Conservation (phyloP, 2,888 invertebrate species). For the Villa cingulata region DNA sequence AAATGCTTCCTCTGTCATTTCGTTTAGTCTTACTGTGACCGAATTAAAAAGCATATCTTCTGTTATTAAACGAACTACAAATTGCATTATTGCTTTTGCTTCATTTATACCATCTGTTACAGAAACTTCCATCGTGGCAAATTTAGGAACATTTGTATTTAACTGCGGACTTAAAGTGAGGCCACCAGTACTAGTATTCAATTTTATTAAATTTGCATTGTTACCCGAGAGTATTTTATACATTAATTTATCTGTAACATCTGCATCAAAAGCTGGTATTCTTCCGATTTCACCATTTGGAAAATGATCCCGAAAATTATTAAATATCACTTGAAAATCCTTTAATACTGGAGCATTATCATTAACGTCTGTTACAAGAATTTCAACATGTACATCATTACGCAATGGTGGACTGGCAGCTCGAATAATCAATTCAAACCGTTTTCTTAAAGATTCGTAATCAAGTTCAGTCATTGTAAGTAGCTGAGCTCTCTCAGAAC, state of each 20-base stretch:
- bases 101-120: conserved; percentile 91
- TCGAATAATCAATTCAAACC: conserved; percentile 73
- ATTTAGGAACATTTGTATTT: conserved; percentile 88
- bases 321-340: conserved; percentile 88
- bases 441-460: conserved; percentile 87
- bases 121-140: conserved; percentile 86
- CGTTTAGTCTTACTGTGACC: conserved; percentile 81
- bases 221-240: conserved; percentile 83
- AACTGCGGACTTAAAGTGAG: conserved; percentile 80
- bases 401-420: conserved; percentile 84
- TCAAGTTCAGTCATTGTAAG: conserved; percentile 84
- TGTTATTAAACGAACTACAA: conserved; percentile 79
- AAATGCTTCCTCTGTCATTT: conserved; percentile 87
- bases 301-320: conserved; percentile 88
- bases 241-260: conserved; percentile 70
- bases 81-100: conserved; percentile 81
- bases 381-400: conserved; percentile 76
- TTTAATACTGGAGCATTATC: conserved; percentile 87
- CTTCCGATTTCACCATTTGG: conserved; percentile 82
- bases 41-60: conserved; percentile 91
- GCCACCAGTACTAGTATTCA: conserved; percentile 73
- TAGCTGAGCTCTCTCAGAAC: conserved; percentile 74
- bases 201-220: conserved; percentile 73
- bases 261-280: conserved; percentile 89
- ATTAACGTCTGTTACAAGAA: conserved; percentile 84